Conservation (phyloP, 2,113 vertebrate species). For the Embiotoca jacksoni region DNA sequence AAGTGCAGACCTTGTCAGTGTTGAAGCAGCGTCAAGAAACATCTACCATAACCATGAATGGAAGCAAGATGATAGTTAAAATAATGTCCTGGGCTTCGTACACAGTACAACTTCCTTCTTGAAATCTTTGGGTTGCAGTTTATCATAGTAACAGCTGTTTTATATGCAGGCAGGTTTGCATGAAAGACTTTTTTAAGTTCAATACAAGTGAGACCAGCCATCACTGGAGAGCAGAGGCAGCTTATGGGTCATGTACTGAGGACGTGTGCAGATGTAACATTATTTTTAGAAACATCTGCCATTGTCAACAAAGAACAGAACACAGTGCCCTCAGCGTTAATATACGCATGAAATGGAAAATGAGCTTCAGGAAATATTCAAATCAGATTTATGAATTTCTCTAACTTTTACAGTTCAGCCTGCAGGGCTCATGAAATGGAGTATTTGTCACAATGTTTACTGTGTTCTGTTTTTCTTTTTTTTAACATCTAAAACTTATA, state of each 20-base stretch:
- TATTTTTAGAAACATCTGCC: constrained; percentile 19
- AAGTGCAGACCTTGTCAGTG: constrained; percentile 50
- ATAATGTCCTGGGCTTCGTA: not conserved
- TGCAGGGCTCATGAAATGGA: constrained; percentile 1
- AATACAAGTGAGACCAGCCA: not conserved
- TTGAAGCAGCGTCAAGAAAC: constrained; percentile 19
- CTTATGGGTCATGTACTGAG: constrained; percentile 10
- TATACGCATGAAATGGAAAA: constrained; percentile 13
- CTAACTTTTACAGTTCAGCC: constrained; percentile 7
- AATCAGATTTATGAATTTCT: constrained; percentile 17
- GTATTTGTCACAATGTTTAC: constrained; percentile 11
- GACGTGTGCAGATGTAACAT: constrained; percentile 26
- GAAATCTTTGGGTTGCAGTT: not conserved
- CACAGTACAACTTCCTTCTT: constrained; percentile 1
- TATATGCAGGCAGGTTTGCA: constrained; percentile 3
- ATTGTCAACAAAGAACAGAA: constrained; percentile 31
- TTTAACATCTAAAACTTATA: not conserved
- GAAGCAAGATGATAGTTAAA: constrained; percentile 17
- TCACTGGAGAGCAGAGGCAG: not conserved
- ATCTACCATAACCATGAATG: not conserved
- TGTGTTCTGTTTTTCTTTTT: not conserved
- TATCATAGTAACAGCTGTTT: constrained; percentile 16
- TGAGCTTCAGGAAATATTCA: constrained; percentile 3
- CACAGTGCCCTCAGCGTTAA: constrained; percentile 15
- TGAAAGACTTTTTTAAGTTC: constrained; percentile 1